Base-by-base conservation (phyloP, 2,797 vertebrate species). In the Chaetodon trifasciatus region DNA sequence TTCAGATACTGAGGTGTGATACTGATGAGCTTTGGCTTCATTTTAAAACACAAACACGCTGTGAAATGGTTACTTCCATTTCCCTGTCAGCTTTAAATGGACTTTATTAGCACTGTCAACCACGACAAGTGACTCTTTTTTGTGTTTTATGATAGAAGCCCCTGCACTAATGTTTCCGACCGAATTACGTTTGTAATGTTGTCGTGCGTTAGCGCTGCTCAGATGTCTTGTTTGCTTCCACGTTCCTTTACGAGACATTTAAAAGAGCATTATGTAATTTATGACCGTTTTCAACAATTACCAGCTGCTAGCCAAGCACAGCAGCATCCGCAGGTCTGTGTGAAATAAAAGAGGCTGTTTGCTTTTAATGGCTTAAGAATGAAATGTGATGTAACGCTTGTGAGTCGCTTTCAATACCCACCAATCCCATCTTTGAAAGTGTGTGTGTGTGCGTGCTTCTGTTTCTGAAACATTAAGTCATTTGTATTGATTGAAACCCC, bases 401-500 rank as follows among this genome's bases (percentile, higher is more conserved):
- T n/a, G 42, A 9, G 13, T 50, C 10, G 35, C 24, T 74, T 76
- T 72, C n/a, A 76, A 78, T 63, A 19, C 40, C 70, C 52, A 37
- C 70, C 3, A 8, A 44, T 58, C 9, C 49, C 60, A 35, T 62
- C 28, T 85, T 72, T 60, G 1, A 47, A n/a, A 56, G 49, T 62
- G 15, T 37, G 21, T 0, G 46, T 15, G 56, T 60, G 47, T 56
- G 52, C 28, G 40, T 69, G 12, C 46, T 24, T 53, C 4, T 39
- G 55, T 42, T 2, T 49, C 23, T 62, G 19, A 67, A 50, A 61
- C 1, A 0, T 67, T 55, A 47, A 68, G 58, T 71, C 74, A 63
- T 37, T 71, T 53, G 4, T 77, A 74, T 83, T 64, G 71, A 89
- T 70, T 65, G 11, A 80, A 82, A 73, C 24, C 42, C 66, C 70